Evolutionary conservation across 2,888 invertebrate species (phyloP), one percentile per base, ranked within the genome.

Genomic region (Plemyria rubiginata): DNA sequence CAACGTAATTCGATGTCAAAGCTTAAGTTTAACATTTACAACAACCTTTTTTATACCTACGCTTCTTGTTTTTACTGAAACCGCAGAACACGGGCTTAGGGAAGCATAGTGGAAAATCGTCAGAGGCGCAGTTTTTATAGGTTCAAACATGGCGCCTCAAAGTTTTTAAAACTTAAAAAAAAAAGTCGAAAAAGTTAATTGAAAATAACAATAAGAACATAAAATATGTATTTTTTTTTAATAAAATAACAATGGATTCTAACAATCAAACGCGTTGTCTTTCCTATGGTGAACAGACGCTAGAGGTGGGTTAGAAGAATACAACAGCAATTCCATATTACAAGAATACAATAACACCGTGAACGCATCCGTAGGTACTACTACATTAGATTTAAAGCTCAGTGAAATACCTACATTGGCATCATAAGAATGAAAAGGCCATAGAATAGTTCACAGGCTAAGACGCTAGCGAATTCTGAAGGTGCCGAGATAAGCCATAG

Each of bases 361-460:
- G 80, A 81, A 85, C 84, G 79, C 79, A 79, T 80, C 83, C 81
- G 78, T 22, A 22, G 22, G 22, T 72, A 76, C 74, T n/a, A n/a
- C 72, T 58, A 73, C 68, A 74, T 53, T 70, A 75, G 71, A 72
- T 67, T 76, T 76, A 78, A 75, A 79, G 75, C 75, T 76, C 71
- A 54, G 71, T 65, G 68, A 74, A 67, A 67, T 65, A 62, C 40
- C 60, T 61, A 69, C 70, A 57, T 74, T 71, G 70, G 68, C 74
- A 70, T 75, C 70, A 68, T 76, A 72, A 74, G 74, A 74, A 68
- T 62, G 22, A 62, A 49, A 63, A 59, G 66, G 57, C 61, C 56
- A 56, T 54, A 62, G 81, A 82, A 74, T 64, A 80, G 79, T 83
- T 81, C 81, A 83, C 78, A 74, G 66, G 70, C 75, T 70, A 41